Percentiles rank a stretch among this genome's conserved stretches.
Evolutionary conservation across 2,113 vertebrate species (phyloP).

Genomic region (Hydrochoerus hydrochaeris): DNA sequence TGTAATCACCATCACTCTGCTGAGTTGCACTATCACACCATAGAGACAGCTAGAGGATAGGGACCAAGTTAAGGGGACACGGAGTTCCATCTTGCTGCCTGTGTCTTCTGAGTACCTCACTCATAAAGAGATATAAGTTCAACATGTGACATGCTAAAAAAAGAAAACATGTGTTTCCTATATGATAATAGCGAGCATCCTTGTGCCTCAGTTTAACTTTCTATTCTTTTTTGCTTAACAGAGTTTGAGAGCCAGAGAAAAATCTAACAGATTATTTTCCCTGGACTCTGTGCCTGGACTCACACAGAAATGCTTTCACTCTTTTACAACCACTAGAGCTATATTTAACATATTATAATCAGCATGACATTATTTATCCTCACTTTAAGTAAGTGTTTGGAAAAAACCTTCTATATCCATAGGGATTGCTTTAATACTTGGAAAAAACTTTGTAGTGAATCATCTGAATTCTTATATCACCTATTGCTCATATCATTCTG

Average conservation of each 20-base stretch:
- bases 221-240: not conserved
- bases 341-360: not conserved
- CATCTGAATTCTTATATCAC: not conserved
- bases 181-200: not conserved
- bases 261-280: not conserved
- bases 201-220: not conserved
- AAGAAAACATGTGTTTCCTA: not conserved
- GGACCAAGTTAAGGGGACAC: not conserved
- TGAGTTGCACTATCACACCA: not conserved
- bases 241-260: not conserved
- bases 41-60: not conserved
- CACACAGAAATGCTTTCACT: not conserved
- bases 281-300: not conserved
- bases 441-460: slow-evolving; percentile 22
- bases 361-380: not conserved
- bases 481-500: not conserved
- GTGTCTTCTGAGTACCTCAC: not conserved
- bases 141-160: not conserved
- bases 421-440: not conserved
- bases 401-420: not conserved
- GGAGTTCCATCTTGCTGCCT: not conserved
- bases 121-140: not conserved
- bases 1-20: not conserved
- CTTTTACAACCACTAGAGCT: not conserved
- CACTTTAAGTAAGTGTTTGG: not conserved